Evolutionary conservation across 2,888 invertebrate genomes (phyloP), one percentile per base, ranked within the genome.

Genomic region (Andrena hattorfiana): DNA sequence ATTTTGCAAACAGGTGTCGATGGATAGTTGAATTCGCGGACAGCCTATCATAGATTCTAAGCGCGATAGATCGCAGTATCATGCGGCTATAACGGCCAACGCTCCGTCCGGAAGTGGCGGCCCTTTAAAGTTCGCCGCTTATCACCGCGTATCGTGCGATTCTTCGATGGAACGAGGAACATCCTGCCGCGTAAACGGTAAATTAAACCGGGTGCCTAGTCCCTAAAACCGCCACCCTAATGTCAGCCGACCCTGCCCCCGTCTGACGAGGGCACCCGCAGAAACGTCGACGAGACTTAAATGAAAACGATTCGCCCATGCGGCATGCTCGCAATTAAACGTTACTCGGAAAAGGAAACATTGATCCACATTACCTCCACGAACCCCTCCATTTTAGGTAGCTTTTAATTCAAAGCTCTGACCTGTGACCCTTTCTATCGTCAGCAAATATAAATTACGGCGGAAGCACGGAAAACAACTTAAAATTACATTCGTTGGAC

Each of bases 71-170:
- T 42, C 51, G n/a, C 13, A 26, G 26, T 59, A 71, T 73, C 73
- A 13, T 23, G 72, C 69, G 16, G 63, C 62, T 66, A 59, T 59
- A 32, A 28, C 64, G 54, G 67, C 42, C 75, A 73, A 70, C 63
- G 32, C 42, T 56, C 23, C 10, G 64, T 26, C 86, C 81, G 88
- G 87, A 89, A 89, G 67, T 71, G 77, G 51, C 35, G 51, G 32
- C 84, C 54, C 86, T 87, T 89, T 85, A 76, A 89, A 85, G 82
- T 80, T 35, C 56, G 85, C 86, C 89, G 89, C 86, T 85, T 85
- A 88, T 83, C 84, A 83, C n/a, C 78, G 82, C 72, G 71, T 72
- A 87, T 73, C 88, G 82, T 80, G 77, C 77, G 83, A 86, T 88
- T 84, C 88, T 83, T 86, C 71, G 84, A 84, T 85, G 62, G 78